Evolutionary conservation across 2,888 invertebrate genomes (phyloP).

Genomic region (Darwinula stevensoni): DNA sequence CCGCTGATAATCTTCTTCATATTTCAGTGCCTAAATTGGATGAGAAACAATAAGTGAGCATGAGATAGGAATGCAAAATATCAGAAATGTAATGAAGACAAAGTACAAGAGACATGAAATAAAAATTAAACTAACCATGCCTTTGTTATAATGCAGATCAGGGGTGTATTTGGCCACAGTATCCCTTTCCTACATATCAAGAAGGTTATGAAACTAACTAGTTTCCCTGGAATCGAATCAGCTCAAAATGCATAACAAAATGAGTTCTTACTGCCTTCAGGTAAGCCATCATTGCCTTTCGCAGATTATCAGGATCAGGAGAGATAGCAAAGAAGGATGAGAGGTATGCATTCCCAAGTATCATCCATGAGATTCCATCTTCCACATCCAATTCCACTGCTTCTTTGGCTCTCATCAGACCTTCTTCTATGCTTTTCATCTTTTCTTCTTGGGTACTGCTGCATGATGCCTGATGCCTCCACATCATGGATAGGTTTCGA

Average conservation of each 20-base stretch:
- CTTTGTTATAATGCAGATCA: slow-evolving; percentile 55
- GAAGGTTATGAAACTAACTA: slow-evolving; percentile 17
- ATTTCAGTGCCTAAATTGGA: slow-evolving; percentile 45
- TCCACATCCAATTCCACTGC: slow-evolving; percentile 42
- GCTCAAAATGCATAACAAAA: slow-evolving; percentile 4
- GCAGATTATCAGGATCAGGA: slow-evolving; percentile 37
- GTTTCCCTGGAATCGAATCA: background rate
- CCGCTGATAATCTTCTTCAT: slow-evolving; percentile 39
- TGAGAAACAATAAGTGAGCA: no score
- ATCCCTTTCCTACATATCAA: no score
- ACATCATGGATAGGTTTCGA: slow-evolving; percentile 46
- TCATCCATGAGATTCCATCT: slow-evolving; percentile 54
- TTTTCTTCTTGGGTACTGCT: slow-evolving; percentile 21
- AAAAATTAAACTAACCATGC: no score
- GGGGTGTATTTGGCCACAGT: slow-evolving; percentile 35
- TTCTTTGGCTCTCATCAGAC: slow-evolving; percentile 46
- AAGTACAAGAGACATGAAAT: no score
- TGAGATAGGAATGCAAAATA: no score
- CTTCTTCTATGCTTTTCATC: slow-evolving; percentile 30
- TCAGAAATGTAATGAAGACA: no score
- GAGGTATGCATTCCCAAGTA: slow-evolving; percentile 55
- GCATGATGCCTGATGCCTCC: slow-evolving; percentile 29
- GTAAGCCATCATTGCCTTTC: slow-evolving; percentile 46
- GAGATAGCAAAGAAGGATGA: slow-evolving; percentile 42
- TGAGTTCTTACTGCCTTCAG: slow-evolving; percentile 10